phyloP scores from a whole-genome alignment of 2,888 invertebrate species.

The Amphiduros pacificus region DNA sequence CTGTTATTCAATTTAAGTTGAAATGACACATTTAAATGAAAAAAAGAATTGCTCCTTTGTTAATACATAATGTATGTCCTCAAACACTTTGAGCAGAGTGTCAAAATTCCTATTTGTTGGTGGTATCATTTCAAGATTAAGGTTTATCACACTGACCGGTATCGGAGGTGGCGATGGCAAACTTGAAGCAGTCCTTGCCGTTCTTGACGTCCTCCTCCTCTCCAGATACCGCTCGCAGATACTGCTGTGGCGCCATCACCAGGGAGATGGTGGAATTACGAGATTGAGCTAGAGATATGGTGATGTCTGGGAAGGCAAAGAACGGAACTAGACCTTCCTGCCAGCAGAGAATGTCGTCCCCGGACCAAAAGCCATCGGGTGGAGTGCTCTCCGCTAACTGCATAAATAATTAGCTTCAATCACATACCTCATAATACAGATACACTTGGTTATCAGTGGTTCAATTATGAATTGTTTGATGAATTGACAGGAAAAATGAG shows the following conservation, averaged over 20 bases:
- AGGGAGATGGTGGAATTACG: constrained; percentile 44
- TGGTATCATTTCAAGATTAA: too few species aligned
- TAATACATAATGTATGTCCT: too few species aligned
- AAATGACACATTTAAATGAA: too few species aligned
- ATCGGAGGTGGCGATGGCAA: constrained; percentile 51
- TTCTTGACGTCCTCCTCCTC: constrained; percentile 23
- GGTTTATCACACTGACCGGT: constrained; percentile 47
- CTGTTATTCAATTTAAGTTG: too few species aligned
- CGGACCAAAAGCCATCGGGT: constrained; percentile 47
- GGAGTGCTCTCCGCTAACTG: constrained; percentile 4
- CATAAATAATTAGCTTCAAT: too few species aligned
- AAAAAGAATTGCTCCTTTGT: too few species aligned
- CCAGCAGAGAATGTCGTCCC: constrained; percentile 49
- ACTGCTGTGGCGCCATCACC: constrained; percentile 47
- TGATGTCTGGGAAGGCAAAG: constrained; percentile 45
- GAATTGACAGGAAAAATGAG: too few species aligned
- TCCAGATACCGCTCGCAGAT: constrained; percentile 49
- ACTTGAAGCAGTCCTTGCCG: constrained; percentile 48
- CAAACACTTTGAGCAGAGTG: too few species aligned
- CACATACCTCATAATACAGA: too few species aligned
- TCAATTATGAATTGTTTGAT: too few species aligned
- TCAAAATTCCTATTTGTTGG: too few species aligned
- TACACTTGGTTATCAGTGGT: too few species aligned
- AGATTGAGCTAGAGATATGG: constrained; percentile 41
- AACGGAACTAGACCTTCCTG: constrained; percentile 37